Evolutionary conservation across 1,140 invertebrate species (phyloP), one percentile per base, ranked within the genome.

Genomic region (Polypedilum vanderplanki): DNA sequence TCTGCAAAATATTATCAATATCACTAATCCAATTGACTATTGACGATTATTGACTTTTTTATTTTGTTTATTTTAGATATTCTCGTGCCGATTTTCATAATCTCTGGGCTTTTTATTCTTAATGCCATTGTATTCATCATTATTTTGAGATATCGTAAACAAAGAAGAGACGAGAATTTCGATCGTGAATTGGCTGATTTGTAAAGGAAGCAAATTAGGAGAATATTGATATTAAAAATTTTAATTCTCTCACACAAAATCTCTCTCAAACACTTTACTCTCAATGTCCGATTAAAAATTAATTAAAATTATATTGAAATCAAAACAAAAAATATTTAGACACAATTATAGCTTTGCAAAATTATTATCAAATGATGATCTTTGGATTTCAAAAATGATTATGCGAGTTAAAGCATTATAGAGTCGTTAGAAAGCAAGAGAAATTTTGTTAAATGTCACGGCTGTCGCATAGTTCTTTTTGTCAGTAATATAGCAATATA

Each of bases 51-150:
- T n/a, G 12, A 22, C 2, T 70, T 70, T 20, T 70, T 57, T 20
- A 9, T 70, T 20, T 18, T n/a, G 17, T 20, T 12, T 70, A 17
- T 70, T 70, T n/a, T 70, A 70, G 65, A 70, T 70, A 70, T 70
- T 70, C 65, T 70, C 17, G 65, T 70, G 9, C 65, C 65, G 18
- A 12, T 70, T 18, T 70, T 70, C 18, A 70, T 70, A 18, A 70
- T 70, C 65, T 70, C 65, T 70, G 17, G 17, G 20, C 20, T 70
- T 20, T 70, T 70, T 18, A 70, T 70, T 17, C 65, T 70, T 17
- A 70, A 70, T 70, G 20, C 20, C 65, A 70, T 70, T 70, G 65
- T 22, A n/a, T 18, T 20, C 65, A 70, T 70, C 15, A 57, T 57
- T 57, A 57, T 57, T 12, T n/a, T 57, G 12, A 12, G 46, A 57